These are phyloP conservation scores for Haliclona indistincta DNA, from an alignment of 37 sponge, comb jelly and placozoan species.

Conservation along the genomic window DNA sequence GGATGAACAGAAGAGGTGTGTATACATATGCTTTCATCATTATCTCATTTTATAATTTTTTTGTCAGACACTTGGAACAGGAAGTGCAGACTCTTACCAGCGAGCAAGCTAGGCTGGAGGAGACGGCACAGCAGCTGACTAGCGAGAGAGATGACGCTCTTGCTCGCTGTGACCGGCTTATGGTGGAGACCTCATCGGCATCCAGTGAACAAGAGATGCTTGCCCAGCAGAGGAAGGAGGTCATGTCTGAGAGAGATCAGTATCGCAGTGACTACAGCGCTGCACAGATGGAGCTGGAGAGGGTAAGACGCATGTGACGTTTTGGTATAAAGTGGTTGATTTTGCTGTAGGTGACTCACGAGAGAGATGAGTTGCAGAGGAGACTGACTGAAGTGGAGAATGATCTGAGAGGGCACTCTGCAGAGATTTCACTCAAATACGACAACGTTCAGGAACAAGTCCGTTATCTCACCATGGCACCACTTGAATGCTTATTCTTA, in stretches of 20 bases:
- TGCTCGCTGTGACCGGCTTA: slow-evolving; percentile 39
- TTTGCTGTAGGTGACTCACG: not conserved
- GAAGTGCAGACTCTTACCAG: not conserved
- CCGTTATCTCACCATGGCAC: too few relatives aligned
- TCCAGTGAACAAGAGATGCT: slow-evolving; percentile 31
- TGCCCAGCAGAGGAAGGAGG: slow-evolving; percentile 13
- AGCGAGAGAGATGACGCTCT: slow-evolving; percentile 43
- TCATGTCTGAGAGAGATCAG: slow-evolving; percentile 36
- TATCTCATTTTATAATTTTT: not conserved
- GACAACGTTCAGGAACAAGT: too few relatives aligned
- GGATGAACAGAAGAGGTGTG: slow-evolving; percentile 40
- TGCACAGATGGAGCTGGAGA: slow-evolving; percentile 25
- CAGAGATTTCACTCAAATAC: too few relatives aligned
- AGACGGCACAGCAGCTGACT: slow-evolving; percentile 38
- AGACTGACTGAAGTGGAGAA: slow-evolving; percentile 16
- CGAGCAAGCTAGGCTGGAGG: slow-evolving; percentile 19
- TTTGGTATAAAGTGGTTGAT: too few relatives aligned
- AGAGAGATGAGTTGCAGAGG: slow-evolving; percentile 11
- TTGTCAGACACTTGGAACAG: not conserved
- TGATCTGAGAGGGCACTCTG: too few relatives aligned
- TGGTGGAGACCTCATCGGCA: slow-evolving; percentile 11
- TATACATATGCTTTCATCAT: not conserved
- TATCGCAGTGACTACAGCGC: slow-evolving; percentile 20
- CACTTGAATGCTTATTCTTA: too few relatives aligned
- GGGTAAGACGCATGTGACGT: slow-evolving; percentile 41